Conservation (phyloP, 2,113 vertebrate species). For the Trochalopteron elliotii region DNA sequence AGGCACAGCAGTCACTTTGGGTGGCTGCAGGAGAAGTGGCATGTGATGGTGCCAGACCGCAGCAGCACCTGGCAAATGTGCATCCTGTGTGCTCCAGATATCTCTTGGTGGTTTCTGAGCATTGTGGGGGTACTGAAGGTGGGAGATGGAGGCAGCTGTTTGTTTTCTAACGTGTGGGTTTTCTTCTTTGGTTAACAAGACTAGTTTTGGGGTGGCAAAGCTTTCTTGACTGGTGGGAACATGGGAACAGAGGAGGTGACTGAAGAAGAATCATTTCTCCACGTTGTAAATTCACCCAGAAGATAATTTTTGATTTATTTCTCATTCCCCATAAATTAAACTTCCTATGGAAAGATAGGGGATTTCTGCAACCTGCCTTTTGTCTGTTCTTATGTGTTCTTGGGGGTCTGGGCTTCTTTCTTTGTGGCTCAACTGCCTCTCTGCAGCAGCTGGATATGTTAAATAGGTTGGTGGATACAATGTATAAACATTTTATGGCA, state of each 20-base stretch:
- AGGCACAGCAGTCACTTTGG: not conserved
- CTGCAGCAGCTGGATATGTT: not conserved
- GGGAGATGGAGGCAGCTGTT: constrained; percentile 13
- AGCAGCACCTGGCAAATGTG: constrained; percentile 35
- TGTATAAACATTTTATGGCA: not conserved
- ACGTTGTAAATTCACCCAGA: not conserved
- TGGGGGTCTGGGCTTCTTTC: not conserved
- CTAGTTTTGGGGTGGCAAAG: not conserved
- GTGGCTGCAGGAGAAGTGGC: not conserved
- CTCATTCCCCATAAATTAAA: not conserved
- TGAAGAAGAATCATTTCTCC: not conserved
- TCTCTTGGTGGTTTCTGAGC: constrained; percentile 14
- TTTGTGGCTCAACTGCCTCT: not conserved
- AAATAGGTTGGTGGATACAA: not conserved
- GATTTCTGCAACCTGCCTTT: not conserved
- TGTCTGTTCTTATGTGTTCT: not conserved
- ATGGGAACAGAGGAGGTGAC: not conserved
- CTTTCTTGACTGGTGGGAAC: not conserved
- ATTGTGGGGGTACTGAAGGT: not conserved
- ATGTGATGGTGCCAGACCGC: not conserved
- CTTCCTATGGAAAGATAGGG: not conserved
- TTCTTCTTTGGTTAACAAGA: not conserved
- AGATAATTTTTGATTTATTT: not conserved
- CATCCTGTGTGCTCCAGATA: not conserved
- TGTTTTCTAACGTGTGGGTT: not conserved